Base-by-base conservation (phyloP, 2,797 vertebrate genomes). In the Malurus leucopterus region DNA sequence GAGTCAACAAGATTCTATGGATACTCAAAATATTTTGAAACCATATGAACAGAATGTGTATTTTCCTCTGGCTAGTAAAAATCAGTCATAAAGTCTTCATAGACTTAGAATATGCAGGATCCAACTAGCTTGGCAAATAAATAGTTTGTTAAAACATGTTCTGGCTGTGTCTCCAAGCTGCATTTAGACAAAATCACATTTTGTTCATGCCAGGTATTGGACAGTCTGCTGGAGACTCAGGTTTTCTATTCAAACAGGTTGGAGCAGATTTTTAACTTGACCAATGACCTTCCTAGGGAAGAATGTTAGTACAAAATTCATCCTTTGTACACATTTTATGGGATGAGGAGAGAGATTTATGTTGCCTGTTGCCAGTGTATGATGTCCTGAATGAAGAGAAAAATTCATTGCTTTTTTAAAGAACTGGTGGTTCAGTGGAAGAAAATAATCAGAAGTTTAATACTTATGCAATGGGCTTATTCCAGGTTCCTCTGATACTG, bases 11-110 rank as follows among this genome's bases (percentile, higher is more conserved):
- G 77, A 61, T 79, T 93, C 94, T 95, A 89, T 95, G 95, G 95
- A 94, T 95, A 95, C 91, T 71, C 89, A 92, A 94, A 95, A 95
- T 95, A 93, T 95, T 95, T 95, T 94, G 94, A 95, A 95, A 95
- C 87, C 90, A 86, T 95, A 89, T 93, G 90, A 95, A 68, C 93
- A 88, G 36, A 67, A 91, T 44, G 54, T 85, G 81, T 93, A 65
- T 94, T 95, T 95, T 95, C 71, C 79, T 86, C 68, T 88, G 80
- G 29, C 80, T 91, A 86, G 61, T 95, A 92, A 92, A 95, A 86
- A 61, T 88, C 70, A 38, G 67, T 93, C 74, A 84, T 84, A 86
- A 93, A 86, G 50, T 82, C 46, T 92, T 92, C 74, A 44, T 68
- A 86, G 92, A 54, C 34, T 54, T 92, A 55, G 30, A 88, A 84